These are phyloP conservation scores for Buathra laborator DNA, from an alignment of 2,888 invertebrate genomes.

Conservation along the genomic window DNA sequence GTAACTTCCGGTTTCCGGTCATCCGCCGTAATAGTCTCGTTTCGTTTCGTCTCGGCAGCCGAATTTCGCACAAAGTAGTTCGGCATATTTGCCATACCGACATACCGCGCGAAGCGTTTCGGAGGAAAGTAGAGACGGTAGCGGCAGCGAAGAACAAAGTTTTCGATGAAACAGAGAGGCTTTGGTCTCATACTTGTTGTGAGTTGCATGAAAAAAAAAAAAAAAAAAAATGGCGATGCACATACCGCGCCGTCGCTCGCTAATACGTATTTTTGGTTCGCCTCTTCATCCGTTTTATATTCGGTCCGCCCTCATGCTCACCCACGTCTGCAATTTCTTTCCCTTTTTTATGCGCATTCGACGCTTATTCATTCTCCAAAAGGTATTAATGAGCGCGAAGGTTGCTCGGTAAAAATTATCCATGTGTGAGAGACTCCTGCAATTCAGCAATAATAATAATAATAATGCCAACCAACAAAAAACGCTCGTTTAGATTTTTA, in stretches of 20 bases:
- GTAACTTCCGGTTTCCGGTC: slow-evolving; percentile 7
- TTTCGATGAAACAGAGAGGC: neutral
- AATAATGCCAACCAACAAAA: neutral
- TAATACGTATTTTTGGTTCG: neutral
- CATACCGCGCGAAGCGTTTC: no score
- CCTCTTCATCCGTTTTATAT: neutral
- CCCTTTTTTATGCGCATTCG: neutral
- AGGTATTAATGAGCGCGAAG: neutral
- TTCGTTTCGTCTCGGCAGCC: neutral
- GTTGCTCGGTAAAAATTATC: neutral
- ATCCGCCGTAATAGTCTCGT: neutral
- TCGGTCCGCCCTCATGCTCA: no score
- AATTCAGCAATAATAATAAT: neutral
- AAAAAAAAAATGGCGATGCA: neutral
- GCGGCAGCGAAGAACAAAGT: neutral
- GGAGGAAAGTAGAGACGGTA: no score
- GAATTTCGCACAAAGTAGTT: neutral
- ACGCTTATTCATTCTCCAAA: neutral
- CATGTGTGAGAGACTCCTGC: neutral
- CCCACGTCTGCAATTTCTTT: neutral
- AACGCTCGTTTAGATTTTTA: neutral
- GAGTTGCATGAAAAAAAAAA: neutral
- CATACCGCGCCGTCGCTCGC: neutral
- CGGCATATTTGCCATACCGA: no score
- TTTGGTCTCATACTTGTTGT: neutral